Evolutionary conservation across 1,140 invertebrate species (phyloP).

Genomic region (Leptoteleia sp.): DNA sequence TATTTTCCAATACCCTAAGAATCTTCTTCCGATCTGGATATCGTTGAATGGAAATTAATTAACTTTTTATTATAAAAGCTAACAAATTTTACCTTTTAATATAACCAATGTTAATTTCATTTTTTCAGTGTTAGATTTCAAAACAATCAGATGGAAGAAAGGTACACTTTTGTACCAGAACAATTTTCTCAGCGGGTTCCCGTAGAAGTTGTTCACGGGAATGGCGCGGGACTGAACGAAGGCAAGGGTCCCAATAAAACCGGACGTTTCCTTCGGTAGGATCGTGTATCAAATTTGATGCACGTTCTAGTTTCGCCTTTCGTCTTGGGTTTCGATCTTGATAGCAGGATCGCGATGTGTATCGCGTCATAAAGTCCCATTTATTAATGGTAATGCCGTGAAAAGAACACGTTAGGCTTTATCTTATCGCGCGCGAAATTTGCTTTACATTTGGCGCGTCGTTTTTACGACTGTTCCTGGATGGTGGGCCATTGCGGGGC

Average conservation of each 20-base stretch:
- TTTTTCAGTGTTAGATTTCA: too few relatives aligned
- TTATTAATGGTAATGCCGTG: constrained; percentile 31
- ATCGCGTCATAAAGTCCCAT: constrained; percentile 27
- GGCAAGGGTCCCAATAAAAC: constrained; percentile 66
- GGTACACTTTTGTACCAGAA: too few relatives aligned
- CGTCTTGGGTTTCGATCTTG: constrained; percentile 35
- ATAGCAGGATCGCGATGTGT: constrained; percentile 11
- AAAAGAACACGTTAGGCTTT: constrained; percentile 28
- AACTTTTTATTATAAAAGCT: too few relatives aligned
- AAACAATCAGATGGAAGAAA: too few relatives aligned
- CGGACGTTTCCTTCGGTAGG: too few relatives aligned
- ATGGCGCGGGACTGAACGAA: neutral
- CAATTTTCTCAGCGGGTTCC: too few relatives aligned
- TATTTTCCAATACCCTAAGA: too few relatives aligned
- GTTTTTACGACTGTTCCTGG: constrained; percentile 6
- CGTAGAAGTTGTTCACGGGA: constrained; percentile 42
- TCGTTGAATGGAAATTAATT: too few relatives aligned
- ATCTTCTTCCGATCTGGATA: too few relatives aligned
- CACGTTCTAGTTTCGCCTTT: constrained; percentile 29
- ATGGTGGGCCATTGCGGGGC: neutral
- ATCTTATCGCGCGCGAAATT: constrained; percentile 39
- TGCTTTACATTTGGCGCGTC: constrained; percentile 24
- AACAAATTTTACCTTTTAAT: too few relatives aligned
- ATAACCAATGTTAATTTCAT: too few relatives aligned
- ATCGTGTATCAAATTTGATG: constrained; percentile 37